Conservation (phyloP, 2,888 invertebrate genomes). For the Athalia circularis region DNA sequence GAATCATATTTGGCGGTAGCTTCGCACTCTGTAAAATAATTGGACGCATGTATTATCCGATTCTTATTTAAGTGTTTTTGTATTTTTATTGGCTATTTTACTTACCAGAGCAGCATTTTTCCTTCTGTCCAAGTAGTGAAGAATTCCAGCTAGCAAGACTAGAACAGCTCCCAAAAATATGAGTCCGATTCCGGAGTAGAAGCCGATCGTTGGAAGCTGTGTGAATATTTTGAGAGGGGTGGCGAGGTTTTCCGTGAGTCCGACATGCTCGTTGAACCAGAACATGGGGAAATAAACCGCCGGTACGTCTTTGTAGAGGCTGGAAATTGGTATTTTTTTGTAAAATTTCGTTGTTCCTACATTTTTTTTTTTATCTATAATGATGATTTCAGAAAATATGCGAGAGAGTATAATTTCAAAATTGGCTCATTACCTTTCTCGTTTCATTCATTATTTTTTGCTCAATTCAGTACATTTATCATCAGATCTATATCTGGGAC, state of each 20-base stretch:
- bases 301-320: slow-evolving; percentile 81
- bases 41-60: no score
- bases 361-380: no score
- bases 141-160: slow-evolving; percentile 56
- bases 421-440: slow-evolving; percentile 5
- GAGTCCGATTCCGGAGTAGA: slow-evolving; percentile 75
- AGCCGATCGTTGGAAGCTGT: slow-evolving; percentile 76
- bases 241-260: slow-evolving; percentile 77
- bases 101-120: neutral
- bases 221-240: slow-evolving; percentile 76
- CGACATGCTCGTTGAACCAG: slow-evolving; percentile 86
- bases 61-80: no score
- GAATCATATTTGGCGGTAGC: slow-evolving; percentile 46
- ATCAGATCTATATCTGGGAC: slow-evolving; percentile 10
- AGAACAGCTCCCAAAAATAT: slow-evolving; percentile 71
- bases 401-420: no score
- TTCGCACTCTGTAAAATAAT: slow-evolving; percentile 53
- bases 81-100: no score
- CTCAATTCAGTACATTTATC: no score
- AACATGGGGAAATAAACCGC: slow-evolving; percentile 84
- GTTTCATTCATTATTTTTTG: slow-evolving; percentile 3
- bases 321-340: slow-evolving; percentile 63
- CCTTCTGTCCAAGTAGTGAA: slow-evolving; percentile 58
- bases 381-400: no score
- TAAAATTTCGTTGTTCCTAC: no score